phyloP scores from a whole-genome alignment of 2,113 vertebrate genomes.

The Lasiurus cinereus region DNA sequence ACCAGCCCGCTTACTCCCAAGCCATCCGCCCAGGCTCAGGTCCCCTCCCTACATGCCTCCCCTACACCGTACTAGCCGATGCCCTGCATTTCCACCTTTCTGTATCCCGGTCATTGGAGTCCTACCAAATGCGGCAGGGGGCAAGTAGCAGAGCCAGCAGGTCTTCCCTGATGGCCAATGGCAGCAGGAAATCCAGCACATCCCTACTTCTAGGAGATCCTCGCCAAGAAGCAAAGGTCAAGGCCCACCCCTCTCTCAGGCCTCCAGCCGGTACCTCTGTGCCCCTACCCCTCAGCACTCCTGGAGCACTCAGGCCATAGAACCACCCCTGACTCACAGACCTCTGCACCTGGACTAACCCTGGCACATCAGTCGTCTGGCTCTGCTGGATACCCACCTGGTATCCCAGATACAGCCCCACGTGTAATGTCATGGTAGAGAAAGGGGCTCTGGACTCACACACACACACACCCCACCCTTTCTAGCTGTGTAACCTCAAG shows the following conservation, averaged over 20 bases:
- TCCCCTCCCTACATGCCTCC: not conserved
- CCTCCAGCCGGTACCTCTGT: not conserved
- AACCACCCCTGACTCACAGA: not conserved
- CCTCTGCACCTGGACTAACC: not conserved
- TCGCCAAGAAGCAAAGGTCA: not conserved
- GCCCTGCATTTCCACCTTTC: not conserved
- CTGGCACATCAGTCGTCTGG: not conserved
- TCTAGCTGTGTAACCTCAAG: not conserved
- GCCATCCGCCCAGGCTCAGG: not conserved
- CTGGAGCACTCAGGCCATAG: not conserved
- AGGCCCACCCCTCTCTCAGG: not conserved
- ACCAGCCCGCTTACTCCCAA: slow-evolving; percentile 13
- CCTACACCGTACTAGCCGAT: not conserved
- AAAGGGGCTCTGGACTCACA: not conserved
- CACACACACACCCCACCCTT: not conserved
- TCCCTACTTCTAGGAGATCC: not conserved
- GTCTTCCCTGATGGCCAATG: not conserved
- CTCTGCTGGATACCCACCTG: not conserved
- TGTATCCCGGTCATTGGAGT: not conserved
- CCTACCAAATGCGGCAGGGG: not conserved
- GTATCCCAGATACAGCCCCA: not conserved
- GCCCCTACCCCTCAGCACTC: not conserved
- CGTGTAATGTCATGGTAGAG: not conserved
- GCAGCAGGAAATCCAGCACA: not conserved
- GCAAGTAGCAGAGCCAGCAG: not conserved